Evolutionary conservation across 1,140 invertebrate species (phyloP).

Genomic region (Portunus trituberculatus): DNA sequence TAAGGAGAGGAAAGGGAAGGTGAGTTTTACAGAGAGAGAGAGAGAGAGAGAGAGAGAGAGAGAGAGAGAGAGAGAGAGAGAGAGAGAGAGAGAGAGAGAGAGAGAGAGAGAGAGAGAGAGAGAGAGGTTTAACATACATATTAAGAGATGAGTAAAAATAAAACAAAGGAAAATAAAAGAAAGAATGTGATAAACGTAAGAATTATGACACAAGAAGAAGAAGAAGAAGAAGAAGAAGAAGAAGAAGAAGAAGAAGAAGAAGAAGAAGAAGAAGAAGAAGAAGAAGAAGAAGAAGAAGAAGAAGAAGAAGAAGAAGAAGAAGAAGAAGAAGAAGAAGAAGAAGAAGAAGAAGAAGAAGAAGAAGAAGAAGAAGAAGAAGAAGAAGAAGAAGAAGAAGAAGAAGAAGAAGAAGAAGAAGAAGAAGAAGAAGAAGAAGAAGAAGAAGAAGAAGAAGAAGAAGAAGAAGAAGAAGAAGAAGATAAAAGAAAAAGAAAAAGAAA

Average conservation of each 20-base stretch:
- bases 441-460: no score
- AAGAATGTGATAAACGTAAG: no score
- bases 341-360: slow-evolving; percentile 15
- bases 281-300: background rate
- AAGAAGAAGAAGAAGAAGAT: no score
- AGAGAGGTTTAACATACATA: no score
- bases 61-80: background rate
- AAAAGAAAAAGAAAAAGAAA: no score
- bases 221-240: no score
- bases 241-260: slow-evolving; percentile 16
- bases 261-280: background rate
- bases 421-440: background rate
- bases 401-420: background rate
- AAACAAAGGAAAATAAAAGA: no score
- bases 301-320: background rate
- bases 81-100: no score
- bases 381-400: slow-evolving; percentile 31
- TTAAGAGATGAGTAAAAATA: no score
- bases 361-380: slow-evolving; percentile 34
- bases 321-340: background rate
- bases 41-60: background rate
- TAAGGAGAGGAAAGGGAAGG: background rate
- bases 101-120: background rate
- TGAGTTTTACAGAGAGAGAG: no score
- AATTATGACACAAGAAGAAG: no score